A percentile compares a stretch with the other conserved stretches of the same genome.
Conservation (phyloP, 1,140 invertebrate species). For the Drosophila melanica region DNA sequence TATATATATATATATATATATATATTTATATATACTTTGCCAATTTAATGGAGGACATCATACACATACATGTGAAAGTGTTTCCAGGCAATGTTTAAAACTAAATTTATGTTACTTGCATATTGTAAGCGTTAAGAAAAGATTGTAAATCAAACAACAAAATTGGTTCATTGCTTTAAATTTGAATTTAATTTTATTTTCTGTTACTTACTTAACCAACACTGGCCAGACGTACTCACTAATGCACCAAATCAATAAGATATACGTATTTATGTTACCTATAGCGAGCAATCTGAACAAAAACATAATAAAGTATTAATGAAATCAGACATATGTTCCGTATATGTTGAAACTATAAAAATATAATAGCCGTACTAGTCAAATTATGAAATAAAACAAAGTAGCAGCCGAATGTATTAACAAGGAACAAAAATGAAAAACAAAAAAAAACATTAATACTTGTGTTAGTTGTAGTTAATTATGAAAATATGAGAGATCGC, state of each 20-base stretch:
- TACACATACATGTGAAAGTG: constrained; percentile 16
- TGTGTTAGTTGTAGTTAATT: constrained; percentile 29
- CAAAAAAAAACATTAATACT: constrained; percentile 20
- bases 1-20: too few relatives aligned
- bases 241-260: constrained; percentile 55
- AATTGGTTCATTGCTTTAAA: constrained; percentile 27
- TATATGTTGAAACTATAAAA: constrained; percentile 39
- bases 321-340: constrained; percentile 37
- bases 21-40: constrained; percentile 18
- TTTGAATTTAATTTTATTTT: constrained; percentile 24
- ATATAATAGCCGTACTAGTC: constrained; percentile 69
- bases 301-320: constrained; percentile 66
- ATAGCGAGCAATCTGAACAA: constrained; percentile 42
- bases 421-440: constrained; percentile 12
- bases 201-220: constrained; percentile 40
- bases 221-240: constrained; percentile 51
- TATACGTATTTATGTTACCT: constrained; percentile 40
- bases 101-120: constrained; percentile 10
- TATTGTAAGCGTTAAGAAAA: constrained; percentile 8
- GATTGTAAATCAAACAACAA: constrained; percentile 31
- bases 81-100: constrained; percentile 29
- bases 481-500: constrained; percentile 24
- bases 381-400: constrained; percentile 71
- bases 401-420: constrained; percentile 27
- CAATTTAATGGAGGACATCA: constrained; percentile 37